Conservation (phyloP, 2,113 vertebrate species). For the Probosciger aterrimus region DNA sequence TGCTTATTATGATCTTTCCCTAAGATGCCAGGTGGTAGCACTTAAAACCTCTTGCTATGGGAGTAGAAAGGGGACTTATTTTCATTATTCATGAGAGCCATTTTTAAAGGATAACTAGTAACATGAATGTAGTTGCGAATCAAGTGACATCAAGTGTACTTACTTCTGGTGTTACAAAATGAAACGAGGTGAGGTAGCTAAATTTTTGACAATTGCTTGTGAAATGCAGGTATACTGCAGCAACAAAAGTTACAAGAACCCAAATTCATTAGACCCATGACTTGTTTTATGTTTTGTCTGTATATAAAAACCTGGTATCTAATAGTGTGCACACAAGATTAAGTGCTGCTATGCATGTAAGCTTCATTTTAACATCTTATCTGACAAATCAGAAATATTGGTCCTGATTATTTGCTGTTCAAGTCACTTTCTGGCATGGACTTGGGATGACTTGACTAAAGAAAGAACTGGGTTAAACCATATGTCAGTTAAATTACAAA, state of each 20-base stretch:
- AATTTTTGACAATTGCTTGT: constrained; percentile 1
- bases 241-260: neutral
- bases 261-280: neutral
- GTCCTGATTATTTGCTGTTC: neutral
- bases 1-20: constrained; percentile 69
- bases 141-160: constrained; percentile 46
- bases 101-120: constrained; percentile 60
- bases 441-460: neutral
- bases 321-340: neutral
- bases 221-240: neutral
- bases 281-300: neutral
- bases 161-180: constrained; percentile 26
- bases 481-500: neutral
- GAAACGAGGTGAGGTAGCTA: neutral
- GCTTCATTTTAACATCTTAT: neutral
- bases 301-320: neutral
- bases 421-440: neutral
- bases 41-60: constrained; percentile 61
- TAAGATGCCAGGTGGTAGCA: constrained; percentile 68
- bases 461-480: neutral
- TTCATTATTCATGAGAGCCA: constrained; percentile 61
- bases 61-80: constrained; percentile 65
- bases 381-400: neutral
- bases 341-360: neutral
- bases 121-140: constrained; percentile 16